Evolutionary conservation across 2,797 vertebrate genomes (phyloP), one percentile per base, ranked within the genome.

Genomic region (Xiphophorus birchmanni): DNA sequence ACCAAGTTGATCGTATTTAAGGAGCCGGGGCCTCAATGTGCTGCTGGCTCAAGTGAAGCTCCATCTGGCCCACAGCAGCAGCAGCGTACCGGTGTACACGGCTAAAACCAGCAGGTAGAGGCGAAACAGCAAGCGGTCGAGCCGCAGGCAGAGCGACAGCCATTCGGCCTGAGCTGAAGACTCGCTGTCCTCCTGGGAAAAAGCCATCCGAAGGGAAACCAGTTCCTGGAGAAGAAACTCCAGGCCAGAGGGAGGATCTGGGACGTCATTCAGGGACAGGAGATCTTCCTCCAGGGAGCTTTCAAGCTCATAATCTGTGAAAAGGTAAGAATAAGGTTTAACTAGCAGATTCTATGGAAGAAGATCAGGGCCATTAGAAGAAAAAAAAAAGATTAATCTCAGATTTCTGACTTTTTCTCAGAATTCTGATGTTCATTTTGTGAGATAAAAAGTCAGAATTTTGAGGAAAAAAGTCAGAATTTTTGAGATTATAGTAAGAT

Each of bases 51-150:
- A 96, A 82, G 85, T 87, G 2, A 93, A 89, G 83, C 96, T 96
- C 97, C 97, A 97, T 52, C 90, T 89, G 17, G 90, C 89, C 97
- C 97, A 98, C 35, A 97, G 95, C 56, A 95, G 88, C 76, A 96
- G 79, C 47, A 98, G 92, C 0, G 96, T 97, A 23, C 91, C 7
- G 0, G 95, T 54, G 8, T 97, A 97, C 74, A 95, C 40, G 1
- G 81, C 88, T 75, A 97, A 85, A 23, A 97, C 85, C 0, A 96
- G 48, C 50, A 97, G 87, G 88, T 97, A 97, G 11, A 95, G 80
- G 44, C 91, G 90, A 87, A 98, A 98, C 74, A 98, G 93, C 71
- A 96, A 85, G 8, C 71, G 78, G 84, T 98, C 97, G 15, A 98
- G 93, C 89, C 87, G 96, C 0, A 93, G 93, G 80, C 96, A 96